Base-by-base conservation (phyloP, 2,888 invertebrate species). In the Adineta ricciae region DNA sequence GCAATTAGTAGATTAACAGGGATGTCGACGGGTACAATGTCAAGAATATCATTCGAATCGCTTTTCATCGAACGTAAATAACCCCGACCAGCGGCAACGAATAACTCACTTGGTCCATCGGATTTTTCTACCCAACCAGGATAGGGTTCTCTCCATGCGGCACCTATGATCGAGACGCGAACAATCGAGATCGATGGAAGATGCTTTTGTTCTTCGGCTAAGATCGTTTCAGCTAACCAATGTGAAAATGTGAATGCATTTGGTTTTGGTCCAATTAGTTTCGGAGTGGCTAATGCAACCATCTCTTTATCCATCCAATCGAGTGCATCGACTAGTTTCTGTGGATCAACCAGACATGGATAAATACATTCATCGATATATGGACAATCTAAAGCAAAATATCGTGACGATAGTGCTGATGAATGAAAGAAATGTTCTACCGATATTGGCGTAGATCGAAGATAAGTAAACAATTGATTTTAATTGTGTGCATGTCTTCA, bases 221-320 rank as follows among this genome's bases (percentile, higher is more conserved):
- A 92, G 14, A 95, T 92, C 85, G 94, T 93, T 88, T 97, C 97
- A 0, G 95, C 94, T 87, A 97, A 89, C 86, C 94, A 94, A 90
- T 97, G 97, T 0, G 95, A 94, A 89, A 94, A 95, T 0, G 95
- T 95, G 89, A 97, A 97, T 0, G 96, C 96, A 88, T 97, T 97
- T 0, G 96, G 96, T 56, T 94, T 92, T 87, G 93, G 93, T 72
- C 94, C 94, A 11, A 92, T 89, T 54, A 92, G 87, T 86, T 90
- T 89, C 3, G 90, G 90, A 0, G 92, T 91, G 49, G 92, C 85
- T 49, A 85, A 50, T 54, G 52, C 73, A 8, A 85, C 21, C 85
- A 83, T 90, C 2, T 91, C 91, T 87, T 92, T 92, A 87, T 90
- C 90, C 91, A 92, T 91, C 92, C 92, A 92, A 41, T 50, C 89